These are phyloP conservation scores for Brenthis daphne DNA, from an alignment of 2,888 invertebrate genomes.

Conservation along the genomic window DNA sequence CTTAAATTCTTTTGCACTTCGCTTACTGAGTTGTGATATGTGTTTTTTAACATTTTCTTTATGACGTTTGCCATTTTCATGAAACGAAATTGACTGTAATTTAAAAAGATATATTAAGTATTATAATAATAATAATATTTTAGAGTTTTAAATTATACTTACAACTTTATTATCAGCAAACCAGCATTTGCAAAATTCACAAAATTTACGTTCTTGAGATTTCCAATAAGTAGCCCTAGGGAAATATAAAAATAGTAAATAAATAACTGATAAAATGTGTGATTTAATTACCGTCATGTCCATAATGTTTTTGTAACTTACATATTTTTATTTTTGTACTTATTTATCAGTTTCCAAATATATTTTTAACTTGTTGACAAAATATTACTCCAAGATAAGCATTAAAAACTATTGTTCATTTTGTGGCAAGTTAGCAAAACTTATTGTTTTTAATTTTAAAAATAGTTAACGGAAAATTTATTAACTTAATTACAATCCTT, in stretches of 20 bases:
- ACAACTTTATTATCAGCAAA: constrained; percentile 97
- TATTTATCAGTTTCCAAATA: too few species aligned
- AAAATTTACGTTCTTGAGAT: constrained; percentile 96
- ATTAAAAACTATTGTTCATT: too few species aligned
- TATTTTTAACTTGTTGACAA: too few species aligned
- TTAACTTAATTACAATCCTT: too few species aligned
- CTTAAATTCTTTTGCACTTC: constrained; percentile 90
- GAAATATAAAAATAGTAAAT: constrained; percentile 4
- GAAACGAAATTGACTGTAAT: constrained; percentile 94
- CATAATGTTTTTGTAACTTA: too few species aligned
- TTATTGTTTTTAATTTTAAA: too few species aligned
- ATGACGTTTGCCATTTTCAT: constrained; percentile 96
- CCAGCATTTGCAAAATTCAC: constrained; percentile 99
- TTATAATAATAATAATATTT: neutral
- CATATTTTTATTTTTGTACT: too few species aligned
- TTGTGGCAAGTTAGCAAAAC: too few species aligned
- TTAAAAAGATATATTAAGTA: neutral
- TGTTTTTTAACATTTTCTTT: constrained; percentile 95
- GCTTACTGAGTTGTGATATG: constrained; percentile 91
- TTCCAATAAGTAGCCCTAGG: constrained; percentile 98
- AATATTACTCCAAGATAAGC: too few species aligned
- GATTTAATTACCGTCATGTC: too few species aligned
- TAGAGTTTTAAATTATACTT: constrained; percentile 56
- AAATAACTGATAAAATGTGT: constrained; percentile 1
- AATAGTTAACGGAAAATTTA: too few species aligned